Evolutionary conservation across 2,113 vertebrate species (phyloP).

Genomic region (Genyomyrus donnyi): DNA sequence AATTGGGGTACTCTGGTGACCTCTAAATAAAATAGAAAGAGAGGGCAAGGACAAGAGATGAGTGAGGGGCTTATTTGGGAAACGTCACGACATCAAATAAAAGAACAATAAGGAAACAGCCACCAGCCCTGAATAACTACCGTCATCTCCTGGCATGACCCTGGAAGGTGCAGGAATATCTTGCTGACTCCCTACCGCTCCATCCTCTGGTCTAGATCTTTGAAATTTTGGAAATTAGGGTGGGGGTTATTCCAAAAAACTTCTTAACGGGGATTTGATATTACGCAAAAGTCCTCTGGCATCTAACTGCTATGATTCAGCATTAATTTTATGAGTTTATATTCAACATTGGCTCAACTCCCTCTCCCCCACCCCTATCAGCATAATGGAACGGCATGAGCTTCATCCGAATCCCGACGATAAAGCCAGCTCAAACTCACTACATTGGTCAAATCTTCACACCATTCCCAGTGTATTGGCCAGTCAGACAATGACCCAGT

Average conservation of each 20-base stretch:
- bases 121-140: not conserved
- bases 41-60: slow-evolving; percentile 11
- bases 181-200: not conserved
- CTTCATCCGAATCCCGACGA: not conserved
- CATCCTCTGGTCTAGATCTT: not conserved
- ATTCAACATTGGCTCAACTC: not conserved
- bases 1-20: slow-evolving; percentile 91
- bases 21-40: slow-evolving; percentile 61
- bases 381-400: not conserved
- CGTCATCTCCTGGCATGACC: not conserved
- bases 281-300: not conserved
- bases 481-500: not conserved
- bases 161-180: not conserved
- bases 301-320: not conserved
- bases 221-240: not conserved
- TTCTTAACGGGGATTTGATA: not conserved
- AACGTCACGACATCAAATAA: not conserved
- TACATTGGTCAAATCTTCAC: not conserved
- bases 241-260: not conserved
- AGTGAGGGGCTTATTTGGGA: not conserved
- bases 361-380: not conserved
- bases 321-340: not conserved
- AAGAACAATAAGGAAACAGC: not conserved
- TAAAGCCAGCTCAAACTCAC: not conserved
- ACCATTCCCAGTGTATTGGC: not conserved